A percentile compares a stretch with the other conserved stretches of the same genome.
phyloP scores from a whole-genome alignment of 2,113 vertebrate genomes.

The Silurus glanis region DNA sequence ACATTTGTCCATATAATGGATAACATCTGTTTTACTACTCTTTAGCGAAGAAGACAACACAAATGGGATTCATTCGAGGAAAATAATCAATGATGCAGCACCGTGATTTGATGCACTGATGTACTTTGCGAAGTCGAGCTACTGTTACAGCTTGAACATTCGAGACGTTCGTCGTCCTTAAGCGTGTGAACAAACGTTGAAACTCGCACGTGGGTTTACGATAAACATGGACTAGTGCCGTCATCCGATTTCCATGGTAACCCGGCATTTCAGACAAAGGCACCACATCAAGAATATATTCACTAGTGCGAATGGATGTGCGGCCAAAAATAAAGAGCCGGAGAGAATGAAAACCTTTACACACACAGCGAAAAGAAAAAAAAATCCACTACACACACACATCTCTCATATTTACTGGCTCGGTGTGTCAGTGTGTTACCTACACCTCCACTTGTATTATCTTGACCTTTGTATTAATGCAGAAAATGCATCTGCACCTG shows the following conservation, averaged over 20 bases:
- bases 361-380: neutral
- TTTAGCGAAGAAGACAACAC: neutral
- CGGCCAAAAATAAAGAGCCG: constrained; percentile 1
- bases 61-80: neutral
- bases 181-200: neutral
- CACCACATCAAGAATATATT: constrained; percentile 1
- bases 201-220: neutral
- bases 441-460: neutral
- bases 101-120: neutral
- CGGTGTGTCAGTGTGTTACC: neutral
- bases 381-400: neutral
- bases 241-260: constrained; percentile 36
- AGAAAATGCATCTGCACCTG: neutral
- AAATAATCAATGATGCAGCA: neutral
- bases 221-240: constrained; percentile 2
- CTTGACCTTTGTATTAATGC: neutral
- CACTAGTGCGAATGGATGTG: neutral
- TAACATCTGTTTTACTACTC: neutral
- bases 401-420: neutral
- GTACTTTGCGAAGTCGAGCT: neutral
- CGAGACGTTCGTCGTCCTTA: neutral
- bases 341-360: neutral
- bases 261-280: constrained; percentile 11
- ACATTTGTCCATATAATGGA: too few species aligned
- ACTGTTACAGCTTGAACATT: neutral